Evolutionary conservation across 2,888 invertebrate species (phyloP), one percentile per base, ranked within the genome.

Genomic region (Imbricaverruca yamaguchii): DNA sequence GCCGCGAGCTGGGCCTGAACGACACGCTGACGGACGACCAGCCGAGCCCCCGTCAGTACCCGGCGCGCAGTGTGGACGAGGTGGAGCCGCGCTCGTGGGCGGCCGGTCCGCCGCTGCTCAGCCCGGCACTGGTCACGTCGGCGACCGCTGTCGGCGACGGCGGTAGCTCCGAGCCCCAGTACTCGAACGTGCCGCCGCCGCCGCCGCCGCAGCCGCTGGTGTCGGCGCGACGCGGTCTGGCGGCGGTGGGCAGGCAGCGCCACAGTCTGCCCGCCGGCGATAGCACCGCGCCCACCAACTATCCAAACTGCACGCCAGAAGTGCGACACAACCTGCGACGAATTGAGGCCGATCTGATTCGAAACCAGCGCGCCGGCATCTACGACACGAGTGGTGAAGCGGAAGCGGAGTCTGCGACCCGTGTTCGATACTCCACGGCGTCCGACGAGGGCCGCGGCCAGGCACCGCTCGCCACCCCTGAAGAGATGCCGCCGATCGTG

Each of bases 361-460:
- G 79, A 4, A 79, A 79, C 57, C 79, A n/a, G 23, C 56, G 79
- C 23, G 25, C 57, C 57, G 79, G 57, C 79, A 57, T 79, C 57
- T 79, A 57, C 79, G 79, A 79, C 79, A 39, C 57, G 23, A 79
- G 79, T 15, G 79, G 79, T 15, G 79, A 79, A 15, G 65, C 21
- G 10, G 15, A n/a, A 11, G 8, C 57, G 57, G 23, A 56, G 78
- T 10, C n/a, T 4, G 53, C n/a, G n/a, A 21, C 56, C 53, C 39
- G 39, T 39, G 39, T 39, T 39, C 39, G 39, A 39, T 39, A 4
- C 39, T 39, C 39, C 39, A 39, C 39, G 39, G 39, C 39, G 39
- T 39, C 39, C 39, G 53, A 39, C 7, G 39, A 53, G 74, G 39
- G 53, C 53, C 18, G 39, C 6, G 18, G 53, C 53, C 74, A 53